Percentiles rank a stretch among this genome's conserved stretches.
phyloP scores from a whole-genome alignment of 2,888 invertebrate genomes.

The Arge pagana region DNA sequence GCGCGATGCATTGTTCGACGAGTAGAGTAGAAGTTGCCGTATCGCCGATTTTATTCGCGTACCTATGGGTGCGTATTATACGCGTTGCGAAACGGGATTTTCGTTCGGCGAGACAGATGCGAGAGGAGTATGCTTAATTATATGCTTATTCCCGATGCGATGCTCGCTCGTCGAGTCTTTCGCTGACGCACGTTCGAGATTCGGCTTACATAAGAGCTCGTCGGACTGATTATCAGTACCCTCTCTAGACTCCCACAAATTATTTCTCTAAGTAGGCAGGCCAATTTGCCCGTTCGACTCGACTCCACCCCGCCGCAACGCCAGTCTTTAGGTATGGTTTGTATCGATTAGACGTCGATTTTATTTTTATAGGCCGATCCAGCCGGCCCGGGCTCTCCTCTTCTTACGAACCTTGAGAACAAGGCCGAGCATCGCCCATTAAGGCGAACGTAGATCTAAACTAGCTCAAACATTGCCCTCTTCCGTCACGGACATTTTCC shows the following conservation, averaged over 20 bases:
- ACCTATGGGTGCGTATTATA: too few species aligned
- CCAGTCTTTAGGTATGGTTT: slow-evolving; percentile 4
- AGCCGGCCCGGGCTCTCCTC: slow-evolving; percentile 1
- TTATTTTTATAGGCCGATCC: slow-evolving; percentile 19
- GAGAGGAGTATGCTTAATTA: too few species aligned
- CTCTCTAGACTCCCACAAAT: slow-evolving; percentile 13
- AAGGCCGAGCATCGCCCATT: slow-evolving; percentile 4
- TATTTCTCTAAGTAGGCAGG: slow-evolving; percentile 17
- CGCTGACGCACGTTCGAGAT: slow-evolving; percentile 16
- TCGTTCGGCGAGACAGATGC: too few species aligned
- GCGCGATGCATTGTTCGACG: neutral
- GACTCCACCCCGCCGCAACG: neutral
- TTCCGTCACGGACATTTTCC: neutral
- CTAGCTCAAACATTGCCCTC: slow-evolving; percentile 8
- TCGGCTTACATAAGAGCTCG: slow-evolving; percentile 7
- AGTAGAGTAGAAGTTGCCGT: too few species aligned
- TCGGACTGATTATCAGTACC: slow-evolving; percentile 5
- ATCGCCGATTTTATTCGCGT: too few species aligned
- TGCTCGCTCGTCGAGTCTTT: too few species aligned
- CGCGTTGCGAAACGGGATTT: too few species aligned
- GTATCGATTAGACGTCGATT: slow-evolving; percentile 16
- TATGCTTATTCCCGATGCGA: too few species aligned
- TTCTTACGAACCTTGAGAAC: slow-evolving; percentile 14
- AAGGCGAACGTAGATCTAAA: neutral
- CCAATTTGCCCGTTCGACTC: slow-evolving; percentile 14